phyloP scores from a whole-genome alignment of 1,140 invertebrate genomes.

The Hirudo medicinalis region DNA sequence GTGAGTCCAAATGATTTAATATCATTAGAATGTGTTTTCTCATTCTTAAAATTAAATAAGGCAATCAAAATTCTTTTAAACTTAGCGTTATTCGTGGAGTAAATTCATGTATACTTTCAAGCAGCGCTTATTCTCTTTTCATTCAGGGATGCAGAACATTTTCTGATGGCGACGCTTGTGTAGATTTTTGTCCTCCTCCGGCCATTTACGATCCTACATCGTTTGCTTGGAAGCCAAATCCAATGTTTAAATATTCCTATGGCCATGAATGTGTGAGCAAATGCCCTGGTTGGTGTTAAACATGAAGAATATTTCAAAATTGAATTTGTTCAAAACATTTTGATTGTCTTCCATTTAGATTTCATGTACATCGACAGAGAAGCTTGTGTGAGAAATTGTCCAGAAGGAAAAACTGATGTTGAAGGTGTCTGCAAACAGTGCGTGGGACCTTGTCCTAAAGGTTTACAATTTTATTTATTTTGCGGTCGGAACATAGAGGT shows the following conservation, averaged over 20 bases:
- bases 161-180: constrained; percentile 83
- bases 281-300: constrained; percentile 49
- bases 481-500: too few species aligned
- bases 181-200: constrained; percentile 84
- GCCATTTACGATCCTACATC: constrained; percentile 61
- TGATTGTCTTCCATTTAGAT: constrained; percentile 43
- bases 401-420: constrained; percentile 39
- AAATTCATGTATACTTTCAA: neutral
- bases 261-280: constrained; percentile 86
- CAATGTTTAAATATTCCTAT: constrained; percentile 84
- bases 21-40: neutral
- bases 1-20: constrained; percentile 32
- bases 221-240: constrained; percentile 79
- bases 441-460: constrained; percentile 86
- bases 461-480: constrained; percentile 25
- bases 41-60: neutral
- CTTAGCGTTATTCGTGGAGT: too few species aligned
- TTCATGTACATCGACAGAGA: constrained; percentile 81
- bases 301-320: too few species aligned
- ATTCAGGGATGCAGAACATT: constrained; percentile 77
- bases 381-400: constrained; percentile 81
- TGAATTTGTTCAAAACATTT: too few species aligned
- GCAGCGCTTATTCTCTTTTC: neutral
- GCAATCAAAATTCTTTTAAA: too few species aligned
- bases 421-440: constrained; percentile 73